phyloP scores from a whole-genome alignment of 2,888 invertebrate genomes.

The Andrena minutula region DNA sequence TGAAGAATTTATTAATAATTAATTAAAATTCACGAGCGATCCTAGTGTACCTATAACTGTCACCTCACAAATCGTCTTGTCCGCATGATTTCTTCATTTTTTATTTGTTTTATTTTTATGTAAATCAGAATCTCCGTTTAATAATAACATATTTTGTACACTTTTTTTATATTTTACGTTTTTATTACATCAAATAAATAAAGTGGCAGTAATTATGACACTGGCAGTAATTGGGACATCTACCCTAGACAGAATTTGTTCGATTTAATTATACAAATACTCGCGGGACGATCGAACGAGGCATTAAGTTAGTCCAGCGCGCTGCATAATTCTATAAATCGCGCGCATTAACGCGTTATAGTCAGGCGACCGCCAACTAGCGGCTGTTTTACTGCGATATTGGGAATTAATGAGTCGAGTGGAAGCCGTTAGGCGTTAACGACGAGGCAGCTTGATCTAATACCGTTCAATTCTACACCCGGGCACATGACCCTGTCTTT shows the following conservation, averaged over 20 bases:
- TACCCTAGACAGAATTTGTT: background rate
- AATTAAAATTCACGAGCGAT: too few species aligned
- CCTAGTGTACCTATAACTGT: too few species aligned
- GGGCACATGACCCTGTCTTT: background rate
- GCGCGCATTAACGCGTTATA: constrained; percentile 3
- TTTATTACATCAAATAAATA: too few species aligned
- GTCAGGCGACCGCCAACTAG: background rate
- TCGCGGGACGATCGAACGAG: background rate
- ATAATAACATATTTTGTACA: too few species aligned
- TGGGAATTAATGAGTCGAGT: constrained; percentile 9
- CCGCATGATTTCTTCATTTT: too few species aligned
- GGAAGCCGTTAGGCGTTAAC: constrained; percentile 23
- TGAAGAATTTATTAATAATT: too few species aligned
- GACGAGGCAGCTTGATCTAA: background rate
- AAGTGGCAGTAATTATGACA: too few species aligned
- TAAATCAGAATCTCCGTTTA: too few species aligned
- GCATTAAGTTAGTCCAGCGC: background rate
- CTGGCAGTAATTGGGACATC: too few species aligned
- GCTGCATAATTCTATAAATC: constrained; percentile 6
- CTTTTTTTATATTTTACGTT: too few species aligned
- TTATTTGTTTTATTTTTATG: too few species aligned
- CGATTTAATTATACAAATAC: constrained; percentile 14
- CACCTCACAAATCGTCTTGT: too few species aligned
- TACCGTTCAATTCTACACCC: background rate
- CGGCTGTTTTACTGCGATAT: constrained; percentile 19